Conservation (phyloP, 1,140 invertebrate genomes). For the Rhagoletis zephyria region DNA sequence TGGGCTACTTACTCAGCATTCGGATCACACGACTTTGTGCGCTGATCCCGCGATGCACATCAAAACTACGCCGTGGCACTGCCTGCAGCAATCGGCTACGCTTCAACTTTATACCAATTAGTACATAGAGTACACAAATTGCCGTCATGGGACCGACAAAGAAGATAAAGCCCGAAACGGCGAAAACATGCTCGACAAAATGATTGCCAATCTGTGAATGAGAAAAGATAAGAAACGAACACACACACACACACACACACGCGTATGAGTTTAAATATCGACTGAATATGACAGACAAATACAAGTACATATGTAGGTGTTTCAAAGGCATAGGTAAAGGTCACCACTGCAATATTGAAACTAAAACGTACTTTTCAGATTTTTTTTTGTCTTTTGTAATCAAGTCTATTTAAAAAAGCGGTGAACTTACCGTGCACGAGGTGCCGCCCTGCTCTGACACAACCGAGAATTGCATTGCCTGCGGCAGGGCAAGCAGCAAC, state of each 20-base stretch:
- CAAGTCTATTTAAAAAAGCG: neutral
- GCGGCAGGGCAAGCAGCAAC: slow-evolving; percentile 84
- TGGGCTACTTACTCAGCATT: slow-evolving; percentile 78
- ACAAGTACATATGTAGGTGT: neutral
- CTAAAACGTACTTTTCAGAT: neutral
- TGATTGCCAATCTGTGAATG: slow-evolving; percentile 75
- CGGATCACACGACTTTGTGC: slow-evolving; percentile 79
- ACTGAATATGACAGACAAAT: neutral
- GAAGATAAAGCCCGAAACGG: slow-evolving; percentile 87
- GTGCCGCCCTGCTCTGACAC: slow-evolving; percentile 73
- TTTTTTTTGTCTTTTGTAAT: neutral
- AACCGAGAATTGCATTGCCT: slow-evolving; percentile 83
- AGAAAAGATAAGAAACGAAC: slow-evolving; percentile 12
- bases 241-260: neutral
- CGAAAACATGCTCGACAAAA: slow-evolving; percentile 83
- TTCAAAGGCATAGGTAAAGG: neutral
- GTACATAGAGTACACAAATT: slow-evolving; percentile 87
- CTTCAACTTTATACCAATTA: slow-evolving; percentile 85
- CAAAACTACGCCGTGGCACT: slow-evolving; percentile 65
- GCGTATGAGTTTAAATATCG: neutral
- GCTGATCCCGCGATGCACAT: slow-evolving; percentile 70
- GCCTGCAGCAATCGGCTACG: slow-evolving; percentile 72
- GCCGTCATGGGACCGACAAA: slow-evolving; percentile 89
- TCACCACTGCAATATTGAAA: neutral
- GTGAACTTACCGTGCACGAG: slow-evolving; percentile 74